A percentile compares a stretch with the other conserved stretches of the same genome.
These are phyloP conservation scores for Oreochromis aureus DNA, from an alignment of 2,113 vertebrate species.

Conservation along the genomic window DNA sequence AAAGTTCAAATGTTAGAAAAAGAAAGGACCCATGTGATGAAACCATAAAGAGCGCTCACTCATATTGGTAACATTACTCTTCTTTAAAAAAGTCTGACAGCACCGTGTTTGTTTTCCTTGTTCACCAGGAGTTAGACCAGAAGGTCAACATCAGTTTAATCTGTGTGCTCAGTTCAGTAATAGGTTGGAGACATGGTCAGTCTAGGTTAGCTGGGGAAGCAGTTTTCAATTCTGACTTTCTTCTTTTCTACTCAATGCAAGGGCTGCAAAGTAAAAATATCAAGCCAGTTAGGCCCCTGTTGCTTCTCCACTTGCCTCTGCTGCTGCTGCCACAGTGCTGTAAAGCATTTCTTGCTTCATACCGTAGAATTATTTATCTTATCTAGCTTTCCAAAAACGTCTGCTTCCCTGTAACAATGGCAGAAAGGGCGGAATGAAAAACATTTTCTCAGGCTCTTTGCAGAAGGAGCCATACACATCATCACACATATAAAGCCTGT, in stretches of 20 bases:
- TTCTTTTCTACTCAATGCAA: neutral
- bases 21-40: neutral
- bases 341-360: neutral
- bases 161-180: neutral
- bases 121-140: neutral
- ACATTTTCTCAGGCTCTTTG: slow-evolving; percentile 27
- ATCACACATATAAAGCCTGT: slow-evolving; percentile 36
- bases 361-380: neutral
- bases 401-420: neutral
- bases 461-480: slow-evolving; percentile 20
- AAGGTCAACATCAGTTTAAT: slow-evolving; percentile 24
- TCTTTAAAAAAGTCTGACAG: neutral
- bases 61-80: neutral
- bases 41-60: neutral
- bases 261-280: neutral
- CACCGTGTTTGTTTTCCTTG: neutral
- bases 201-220: neutral
- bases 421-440: slow-evolving; percentile 21
- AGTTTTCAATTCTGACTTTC: neutral
- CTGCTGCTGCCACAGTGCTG: neutral
- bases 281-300: neutral
- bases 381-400: neutral
- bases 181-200: neutral
- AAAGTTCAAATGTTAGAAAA: neutral
- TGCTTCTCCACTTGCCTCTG: neutral